Conservation (phyloP, 2,797 vertebrate genomes). For the Micrastur ruficollis region DNA sequence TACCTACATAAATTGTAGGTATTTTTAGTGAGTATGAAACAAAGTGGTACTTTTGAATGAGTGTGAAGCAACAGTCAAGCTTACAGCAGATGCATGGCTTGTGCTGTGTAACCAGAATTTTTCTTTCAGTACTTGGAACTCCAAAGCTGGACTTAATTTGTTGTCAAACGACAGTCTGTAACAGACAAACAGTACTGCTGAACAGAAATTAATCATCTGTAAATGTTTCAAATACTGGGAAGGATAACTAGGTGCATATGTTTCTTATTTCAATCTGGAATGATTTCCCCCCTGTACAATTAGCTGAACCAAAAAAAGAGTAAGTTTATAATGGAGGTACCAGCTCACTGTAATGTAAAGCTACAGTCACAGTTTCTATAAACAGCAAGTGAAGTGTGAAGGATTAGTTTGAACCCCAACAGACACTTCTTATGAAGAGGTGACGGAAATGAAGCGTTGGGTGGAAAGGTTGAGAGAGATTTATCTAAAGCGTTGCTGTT, state of each 20-base stretch:
- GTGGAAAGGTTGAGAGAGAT: background rate
- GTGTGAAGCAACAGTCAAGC: background rate
- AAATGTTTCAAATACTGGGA: background rate
- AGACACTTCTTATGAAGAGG: background rate
- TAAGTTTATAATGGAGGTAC: background rate
- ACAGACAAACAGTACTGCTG: background rate
- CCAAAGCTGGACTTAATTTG: background rate
- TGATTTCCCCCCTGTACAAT: background rate
- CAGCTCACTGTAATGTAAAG: background rate
- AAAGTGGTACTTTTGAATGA: background rate
- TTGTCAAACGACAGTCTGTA: background rate
- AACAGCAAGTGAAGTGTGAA: background rate
- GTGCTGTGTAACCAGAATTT: background rate
- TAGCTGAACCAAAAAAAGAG: background rate
- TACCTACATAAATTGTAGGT: background rate
- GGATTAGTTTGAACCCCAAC: background rate
- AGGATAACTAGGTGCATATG: background rate
- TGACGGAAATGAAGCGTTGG: background rate
- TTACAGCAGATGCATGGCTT: background rate
- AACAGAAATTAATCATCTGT: background rate
- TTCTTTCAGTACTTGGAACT: background rate
- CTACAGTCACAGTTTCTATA: background rate
- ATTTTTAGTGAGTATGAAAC: background rate
- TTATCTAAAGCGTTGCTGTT: background rate
- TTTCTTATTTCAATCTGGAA: background rate